phyloP scores from a whole-genome alignment of 2,113 vertebrate genomes.

The Willisornis vidua region DNA sequence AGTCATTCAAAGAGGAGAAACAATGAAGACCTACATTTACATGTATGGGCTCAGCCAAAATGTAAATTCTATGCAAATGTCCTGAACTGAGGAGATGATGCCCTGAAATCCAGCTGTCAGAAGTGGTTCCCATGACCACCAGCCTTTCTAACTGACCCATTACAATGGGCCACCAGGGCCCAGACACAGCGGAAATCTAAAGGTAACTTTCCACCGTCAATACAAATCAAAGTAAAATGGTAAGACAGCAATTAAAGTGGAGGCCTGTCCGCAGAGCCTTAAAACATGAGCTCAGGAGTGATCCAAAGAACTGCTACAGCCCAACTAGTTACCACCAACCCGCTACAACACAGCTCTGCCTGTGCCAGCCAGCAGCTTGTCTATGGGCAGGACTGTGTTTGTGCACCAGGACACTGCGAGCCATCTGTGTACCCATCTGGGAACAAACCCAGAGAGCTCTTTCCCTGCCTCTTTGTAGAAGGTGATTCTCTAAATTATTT shows the following conservation, averaged over 20 bases:
- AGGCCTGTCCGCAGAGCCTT: neutral
- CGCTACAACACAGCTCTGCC: neutral
- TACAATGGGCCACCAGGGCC: neutral
- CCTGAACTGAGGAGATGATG: neutral
- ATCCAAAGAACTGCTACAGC: neutral
- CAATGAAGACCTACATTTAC: slow-evolving; percentile 36
- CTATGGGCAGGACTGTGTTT: accelerated
- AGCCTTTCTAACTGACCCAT: neutral
- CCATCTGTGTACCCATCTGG: neutral
- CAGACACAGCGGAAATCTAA: neutral
- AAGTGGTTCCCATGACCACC: neutral
- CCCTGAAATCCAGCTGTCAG: slow-evolving; percentile 18
- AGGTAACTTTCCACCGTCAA: neutral
- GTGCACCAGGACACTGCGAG: neutral
- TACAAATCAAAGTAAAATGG: neutral
- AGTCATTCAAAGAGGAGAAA: slow-evolving; percentile 36
- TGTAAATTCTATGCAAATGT: slow-evolving; percentile 28
- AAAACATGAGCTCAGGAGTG: neutral
- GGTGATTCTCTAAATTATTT: neutral
- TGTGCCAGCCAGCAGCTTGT: neutral
- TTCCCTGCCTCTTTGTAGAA: neutral
- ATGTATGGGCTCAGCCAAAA: neutral
- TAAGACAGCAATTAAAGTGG: neutral
- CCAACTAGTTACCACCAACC: neutral
- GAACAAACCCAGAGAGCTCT: neutral